Evolutionary conservation across 2,113 vertebrate species (phyloP).

Genomic region (Sapajus apella): DNA sequence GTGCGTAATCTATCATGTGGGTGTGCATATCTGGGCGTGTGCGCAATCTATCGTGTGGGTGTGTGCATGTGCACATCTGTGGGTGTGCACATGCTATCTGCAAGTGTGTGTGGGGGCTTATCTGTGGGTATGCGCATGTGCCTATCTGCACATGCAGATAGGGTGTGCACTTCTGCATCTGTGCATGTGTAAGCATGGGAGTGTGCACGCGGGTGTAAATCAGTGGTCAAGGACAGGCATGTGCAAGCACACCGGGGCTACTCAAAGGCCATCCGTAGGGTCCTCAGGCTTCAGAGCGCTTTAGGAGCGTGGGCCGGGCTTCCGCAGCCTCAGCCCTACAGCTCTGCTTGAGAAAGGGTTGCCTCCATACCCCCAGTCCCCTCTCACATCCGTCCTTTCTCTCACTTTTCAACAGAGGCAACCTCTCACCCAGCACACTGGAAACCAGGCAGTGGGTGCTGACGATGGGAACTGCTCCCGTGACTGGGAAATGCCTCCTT

Average conservation of each 20-base stretch:
- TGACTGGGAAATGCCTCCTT: too few species aligned
- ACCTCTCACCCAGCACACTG: not conserved
- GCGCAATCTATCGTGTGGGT: too few species aligned
- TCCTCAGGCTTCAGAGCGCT: not conserved
- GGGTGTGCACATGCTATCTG: too few species aligned
- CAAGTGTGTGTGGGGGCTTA: too few species aligned
- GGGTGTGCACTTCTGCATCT: not conserved
- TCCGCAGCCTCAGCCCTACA: not conserved
- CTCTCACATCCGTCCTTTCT: not conserved
- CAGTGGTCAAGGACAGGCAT: rapidly evolving
- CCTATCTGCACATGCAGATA: too few species aligned
- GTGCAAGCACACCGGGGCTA: not conserved
- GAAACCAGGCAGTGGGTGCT: not conserved
- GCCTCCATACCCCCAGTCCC: rapidly evolving
- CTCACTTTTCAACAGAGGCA: not conserved
- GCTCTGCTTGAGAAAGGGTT: not conserved
- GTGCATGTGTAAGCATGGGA: not conserved
- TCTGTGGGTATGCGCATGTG: too few species aligned
- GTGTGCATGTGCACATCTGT: too few species aligned
- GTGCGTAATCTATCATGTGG: too few species aligned
- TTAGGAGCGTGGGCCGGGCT: rapidly evolving
- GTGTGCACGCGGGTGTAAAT: too few species aligned
- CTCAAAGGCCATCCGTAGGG: not conserved
- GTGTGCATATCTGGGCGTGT: too few species aligned
- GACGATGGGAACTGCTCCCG: not conserved